Evolutionary conservation across 1,140 invertebrate genomes (phyloP).

Genomic region (Condylostylus longicornis): DNA sequence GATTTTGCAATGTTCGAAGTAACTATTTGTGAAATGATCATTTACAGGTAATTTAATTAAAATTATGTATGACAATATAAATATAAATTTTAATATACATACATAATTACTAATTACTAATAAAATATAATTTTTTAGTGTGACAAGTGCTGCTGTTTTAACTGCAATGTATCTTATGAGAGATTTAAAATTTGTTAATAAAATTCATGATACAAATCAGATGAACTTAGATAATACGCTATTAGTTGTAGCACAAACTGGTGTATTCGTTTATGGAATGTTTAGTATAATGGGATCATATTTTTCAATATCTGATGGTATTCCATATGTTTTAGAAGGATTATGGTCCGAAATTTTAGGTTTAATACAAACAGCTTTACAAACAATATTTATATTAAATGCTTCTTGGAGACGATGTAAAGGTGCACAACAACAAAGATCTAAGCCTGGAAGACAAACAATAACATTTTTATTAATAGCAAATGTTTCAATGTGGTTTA

Average conservation of each 20-base stretch:
- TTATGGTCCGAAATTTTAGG: slow-evolving; percentile 44
- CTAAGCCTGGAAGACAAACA: slow-evolving; percentile 67
- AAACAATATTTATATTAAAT: slow-evolving; percentile 74
- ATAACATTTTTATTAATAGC: slow-evolving; percentile 71
- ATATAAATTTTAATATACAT: too few relatives aligned
- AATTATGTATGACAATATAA: too few relatives aligned
- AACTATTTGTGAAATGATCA: slow-evolving; percentile 55
- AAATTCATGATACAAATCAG: slow-evolving; percentile 36
- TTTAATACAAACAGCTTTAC: slow-evolving; percentile 51
- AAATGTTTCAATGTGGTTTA: slow-evolving; percentile 76
- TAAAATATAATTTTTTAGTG: too few relatives aligned
- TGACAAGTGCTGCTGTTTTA: slow-evolving; percentile 38
- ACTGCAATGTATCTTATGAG: slow-evolving; percentile 47
- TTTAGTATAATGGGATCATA: slow-evolving; percentile 72
- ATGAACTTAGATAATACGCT: slow-evolving; percentile 71
- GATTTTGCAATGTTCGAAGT: slow-evolving; percentile 57
- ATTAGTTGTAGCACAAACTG: slow-evolving; percentile 70
- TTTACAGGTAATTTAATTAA: too few relatives aligned
- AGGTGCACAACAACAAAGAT: slow-evolving; percentile 40
- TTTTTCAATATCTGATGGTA: slow-evolving; percentile 45
- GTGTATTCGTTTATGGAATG: slow-evolving; percentile 76
- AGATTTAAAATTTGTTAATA: slow-evolving; percentile 40
- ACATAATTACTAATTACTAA: too few relatives aligned
- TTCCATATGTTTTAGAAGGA: slow-evolving; percentile 36
- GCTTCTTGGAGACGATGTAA: slow-evolving; percentile 54